Conservation (phyloP, 2,113 vertebrate genomes). For the Ailurus styani region DNA sequence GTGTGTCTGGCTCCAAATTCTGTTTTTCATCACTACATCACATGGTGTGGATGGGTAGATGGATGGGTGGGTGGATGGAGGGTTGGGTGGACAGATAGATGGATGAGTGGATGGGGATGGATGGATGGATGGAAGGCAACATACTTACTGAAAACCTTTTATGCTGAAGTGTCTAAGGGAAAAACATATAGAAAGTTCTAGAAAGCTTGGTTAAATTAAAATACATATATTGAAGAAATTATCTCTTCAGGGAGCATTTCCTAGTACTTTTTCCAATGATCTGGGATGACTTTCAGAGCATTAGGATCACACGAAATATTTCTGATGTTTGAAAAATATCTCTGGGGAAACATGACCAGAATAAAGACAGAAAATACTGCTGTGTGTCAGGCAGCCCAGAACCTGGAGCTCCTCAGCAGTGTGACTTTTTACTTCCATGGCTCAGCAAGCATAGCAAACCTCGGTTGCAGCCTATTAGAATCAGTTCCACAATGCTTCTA, state of each 20-base stretch:
- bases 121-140: neutral
- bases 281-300: neutral
- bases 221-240: neutral
- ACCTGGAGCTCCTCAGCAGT: neutral
- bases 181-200: neutral
- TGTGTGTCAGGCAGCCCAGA: neutral
- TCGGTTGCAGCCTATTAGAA: neutral
- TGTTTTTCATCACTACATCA: neutral
- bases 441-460: neutral
- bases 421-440: neutral
- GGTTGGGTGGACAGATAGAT: neutral
- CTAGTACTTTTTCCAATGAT: neutral
- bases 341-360: neutral
- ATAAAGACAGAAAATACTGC: neutral
- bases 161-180: neutral
- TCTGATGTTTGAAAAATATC: conserved; percentile 14
- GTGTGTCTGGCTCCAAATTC: neutral
- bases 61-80: neutral
- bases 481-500: neutral
- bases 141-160: neutral
- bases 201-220: neutral
- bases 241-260: neutral
- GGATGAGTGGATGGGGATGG: neutral
- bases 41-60: neutral
- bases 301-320: neutral